phyloP scores from a whole-genome alignment of 2,113 vertebrate species.

The Zosterops hypoxanthus region DNA sequence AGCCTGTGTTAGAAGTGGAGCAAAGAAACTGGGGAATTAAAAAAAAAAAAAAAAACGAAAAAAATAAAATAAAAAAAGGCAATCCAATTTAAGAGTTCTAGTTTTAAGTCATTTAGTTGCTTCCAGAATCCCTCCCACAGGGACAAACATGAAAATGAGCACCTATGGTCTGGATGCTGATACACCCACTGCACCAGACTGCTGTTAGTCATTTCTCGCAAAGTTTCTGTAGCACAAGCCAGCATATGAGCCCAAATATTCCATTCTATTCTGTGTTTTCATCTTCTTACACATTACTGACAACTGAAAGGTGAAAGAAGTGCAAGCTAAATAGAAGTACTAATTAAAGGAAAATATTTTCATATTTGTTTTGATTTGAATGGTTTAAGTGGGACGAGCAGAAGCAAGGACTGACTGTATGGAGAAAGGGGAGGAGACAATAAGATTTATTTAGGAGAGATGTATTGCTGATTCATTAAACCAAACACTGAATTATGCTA shows the following conservation, averaged over 20 bases:
- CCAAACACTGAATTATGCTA: background rate
- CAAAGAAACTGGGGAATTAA: background rate
- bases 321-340: background rate
- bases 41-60: too few relatives aligned
- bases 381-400: background rate
- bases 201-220: slow-evolving; percentile 28
- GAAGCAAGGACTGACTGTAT: background rate
- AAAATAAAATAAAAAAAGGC: background rate
- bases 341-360: slow-evolving; percentile 34
- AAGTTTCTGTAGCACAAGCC: background rate
- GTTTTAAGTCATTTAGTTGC: background rate
- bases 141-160: background rate
- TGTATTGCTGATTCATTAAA: background rate
- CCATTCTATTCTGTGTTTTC: background rate
- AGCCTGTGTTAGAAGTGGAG: background rate
- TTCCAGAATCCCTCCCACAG: slow-evolving; percentile 4
- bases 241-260: background rate
- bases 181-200: slow-evolving; percentile 16
- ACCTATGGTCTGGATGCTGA: background rate
- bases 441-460: background rate
- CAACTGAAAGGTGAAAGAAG: slow-evolving; percentile 27
- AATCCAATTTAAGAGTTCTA: background rate
- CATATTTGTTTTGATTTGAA: slow-evolving; percentile 8
- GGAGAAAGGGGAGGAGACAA: background rate
- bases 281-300: background rate